phyloP scores from a whole-genome alignment of 35 echinoderm and acorn worm species.

The Ptychodera flava region DNA sequence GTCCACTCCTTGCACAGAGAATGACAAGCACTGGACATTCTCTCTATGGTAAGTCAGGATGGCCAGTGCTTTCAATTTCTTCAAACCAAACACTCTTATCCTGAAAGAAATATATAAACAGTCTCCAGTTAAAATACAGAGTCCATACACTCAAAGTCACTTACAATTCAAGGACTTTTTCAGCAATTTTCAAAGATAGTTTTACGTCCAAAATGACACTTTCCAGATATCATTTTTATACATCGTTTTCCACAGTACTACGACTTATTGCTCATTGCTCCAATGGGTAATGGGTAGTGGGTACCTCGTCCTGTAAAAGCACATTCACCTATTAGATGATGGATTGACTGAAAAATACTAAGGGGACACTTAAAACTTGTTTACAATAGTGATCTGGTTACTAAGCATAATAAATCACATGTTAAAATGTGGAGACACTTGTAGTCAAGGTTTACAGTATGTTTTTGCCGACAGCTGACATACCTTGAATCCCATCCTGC shows the following conservation, averaged over 20 bases:
- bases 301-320: no score
- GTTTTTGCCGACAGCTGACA: no score
- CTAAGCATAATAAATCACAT: no score
- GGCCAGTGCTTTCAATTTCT: conserved; percentile 76
- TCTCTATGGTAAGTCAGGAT: conserved; percentile 68
- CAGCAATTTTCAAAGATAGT: not conserved
- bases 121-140: not conserved
- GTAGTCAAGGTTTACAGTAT: no score
- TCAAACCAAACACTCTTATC: conserved; percentile 66
- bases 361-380: no score
- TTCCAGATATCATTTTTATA: no score
- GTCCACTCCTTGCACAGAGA: conserved; percentile 20
- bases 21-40: conserved; percentile 55
- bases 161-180: not conserved
- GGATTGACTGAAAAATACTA: no score
- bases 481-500: conserved; percentile 90
- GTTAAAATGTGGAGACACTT: no score
- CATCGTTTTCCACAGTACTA: not conserved
- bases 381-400: no score
- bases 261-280: not conserved
- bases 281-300: not conserved
- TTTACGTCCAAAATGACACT: not conserved
- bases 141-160: not conserved
- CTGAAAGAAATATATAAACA: conserved; percentile 29
- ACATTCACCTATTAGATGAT: not conserved